Conservation (phyloP, 2,888 invertebrate genomes). For the Colletes collaris region DNA sequence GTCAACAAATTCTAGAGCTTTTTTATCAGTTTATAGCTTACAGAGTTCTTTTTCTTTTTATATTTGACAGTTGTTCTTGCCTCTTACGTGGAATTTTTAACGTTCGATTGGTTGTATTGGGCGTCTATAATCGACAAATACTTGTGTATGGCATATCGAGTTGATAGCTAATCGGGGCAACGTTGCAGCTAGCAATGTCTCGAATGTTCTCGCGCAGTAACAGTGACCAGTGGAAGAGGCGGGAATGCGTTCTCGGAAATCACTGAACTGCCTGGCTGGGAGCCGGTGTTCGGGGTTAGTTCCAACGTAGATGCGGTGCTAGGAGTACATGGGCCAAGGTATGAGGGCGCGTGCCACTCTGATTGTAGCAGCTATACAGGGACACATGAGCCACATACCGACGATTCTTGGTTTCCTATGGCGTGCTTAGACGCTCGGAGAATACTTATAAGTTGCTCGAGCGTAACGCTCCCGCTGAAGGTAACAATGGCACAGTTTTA, state of each 20-base stretch:
- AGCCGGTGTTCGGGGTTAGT: conserved; percentile 50
- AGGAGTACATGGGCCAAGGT: conserved; percentile 39
- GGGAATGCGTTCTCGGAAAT: conserved; percentile 46
- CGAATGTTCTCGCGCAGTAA: conserved; percentile 21
- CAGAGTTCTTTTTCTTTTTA: too few species aligned
- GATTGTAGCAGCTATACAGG: conserved; percentile 74
- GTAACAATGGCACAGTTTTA: neutral
- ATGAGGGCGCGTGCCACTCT: conserved; percentile 74
- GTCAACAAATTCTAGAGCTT: too few species aligned
- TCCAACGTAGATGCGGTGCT: conserved; percentile 41
- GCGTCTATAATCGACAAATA: too few species aligned
- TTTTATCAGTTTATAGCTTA: too few species aligned
- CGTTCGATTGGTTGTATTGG: too few species aligned
- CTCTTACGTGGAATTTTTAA: too few species aligned
- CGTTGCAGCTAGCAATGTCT: conserved; percentile 3
- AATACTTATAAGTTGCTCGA: conserved; percentile 69
- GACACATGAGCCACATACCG: conserved; percentile 74
- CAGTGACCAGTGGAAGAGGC: conserved; percentile 26
- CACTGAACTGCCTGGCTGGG: conserved; percentile 38
- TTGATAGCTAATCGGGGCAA: neutral
- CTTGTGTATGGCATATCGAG: too few species aligned
- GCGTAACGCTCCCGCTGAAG: neutral
- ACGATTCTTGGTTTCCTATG: conserved; percentile 73
- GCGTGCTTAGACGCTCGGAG: conserved; percentile 69
- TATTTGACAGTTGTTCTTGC: too few species aligned